Conservation (phyloP, 2,888 invertebrate species). For the Platypus cylindrus region DNA sequence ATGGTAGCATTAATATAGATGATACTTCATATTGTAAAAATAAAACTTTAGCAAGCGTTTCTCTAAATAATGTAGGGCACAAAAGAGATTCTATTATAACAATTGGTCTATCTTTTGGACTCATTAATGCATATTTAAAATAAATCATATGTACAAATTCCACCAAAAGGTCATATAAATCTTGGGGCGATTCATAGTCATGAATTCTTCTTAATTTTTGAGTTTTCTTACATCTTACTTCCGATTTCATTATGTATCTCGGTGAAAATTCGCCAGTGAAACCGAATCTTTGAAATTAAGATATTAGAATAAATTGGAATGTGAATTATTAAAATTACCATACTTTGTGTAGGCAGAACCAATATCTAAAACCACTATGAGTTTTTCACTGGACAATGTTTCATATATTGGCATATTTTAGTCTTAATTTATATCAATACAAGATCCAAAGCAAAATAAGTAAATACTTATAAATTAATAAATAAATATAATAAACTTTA, state of each 20-base stretch:
- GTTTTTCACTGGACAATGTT: conserved; percentile 67
- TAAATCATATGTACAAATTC: conserved; percentile 80
- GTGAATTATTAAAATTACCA: background rate
- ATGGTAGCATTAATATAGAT: conserved; percentile 52
- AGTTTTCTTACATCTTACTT: conserved; percentile 54
- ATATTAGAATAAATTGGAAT: background rate
- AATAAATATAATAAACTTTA: too few species aligned
- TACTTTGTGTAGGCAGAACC: conserved; percentile 89
- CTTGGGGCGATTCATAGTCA: conserved; percentile 49
- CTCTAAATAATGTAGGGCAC: conserved; percentile 66
- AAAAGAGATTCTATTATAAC: conserved; percentile 86
- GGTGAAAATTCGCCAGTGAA: conserved; percentile 84
- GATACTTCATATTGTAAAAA: conserved; percentile 84
- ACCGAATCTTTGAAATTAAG: conserved; percentile 58
- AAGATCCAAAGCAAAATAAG: too few species aligned
- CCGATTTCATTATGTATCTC: conserved; percentile 72
- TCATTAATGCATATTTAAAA: conserved; percentile 83
- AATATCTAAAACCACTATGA: conserved; percentile 80
- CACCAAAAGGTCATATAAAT: conserved; percentile 74
- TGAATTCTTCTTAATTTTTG: conserved; percentile 48
- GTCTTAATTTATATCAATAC: background rate
- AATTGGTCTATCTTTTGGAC: conserved; percentile 85
- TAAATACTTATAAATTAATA: too few species aligned
- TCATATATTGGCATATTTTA: conserved; percentile 64
- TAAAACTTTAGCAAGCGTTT: conserved; percentile 76